A percentile compares a stretch with the other conserved stretches of the same genome.
Evolutionary conservation across 2,888 invertebrate genomes (phyloP).

Genomic region (Anorthoa munda): DNA sequence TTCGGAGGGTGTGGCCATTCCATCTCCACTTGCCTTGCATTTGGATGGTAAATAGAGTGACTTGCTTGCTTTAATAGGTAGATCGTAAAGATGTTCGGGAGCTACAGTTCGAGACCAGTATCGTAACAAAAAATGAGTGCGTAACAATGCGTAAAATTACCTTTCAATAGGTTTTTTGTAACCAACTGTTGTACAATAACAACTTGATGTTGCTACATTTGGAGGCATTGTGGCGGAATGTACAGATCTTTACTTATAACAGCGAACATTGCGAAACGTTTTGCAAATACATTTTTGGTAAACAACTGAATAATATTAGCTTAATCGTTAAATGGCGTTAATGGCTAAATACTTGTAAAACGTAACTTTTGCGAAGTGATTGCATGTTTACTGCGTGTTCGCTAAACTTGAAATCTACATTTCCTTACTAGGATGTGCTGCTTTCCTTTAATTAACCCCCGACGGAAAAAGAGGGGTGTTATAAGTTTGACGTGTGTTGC

Average conservation of each 20-base stretch:
- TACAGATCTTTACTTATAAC: constrained; percentile 5
- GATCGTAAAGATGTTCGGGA: background rate
- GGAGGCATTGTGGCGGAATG: background rate
- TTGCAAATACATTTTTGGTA: background rate
- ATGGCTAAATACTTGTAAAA: background rate
- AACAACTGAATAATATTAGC: constrained; percentile 2
- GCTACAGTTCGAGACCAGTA: background rate
- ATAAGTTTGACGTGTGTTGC: no score
- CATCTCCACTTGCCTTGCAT: no score
- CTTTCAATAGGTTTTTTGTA: constrained; percentile 4
- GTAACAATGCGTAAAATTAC: constrained; percentile 18
- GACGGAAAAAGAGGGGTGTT: no score
- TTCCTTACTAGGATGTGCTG: background rate
- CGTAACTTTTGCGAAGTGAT: background rate
- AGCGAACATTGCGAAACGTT: background rate
- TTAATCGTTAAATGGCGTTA: background rate
- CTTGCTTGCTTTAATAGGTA: no score
- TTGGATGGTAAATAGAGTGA: no score
- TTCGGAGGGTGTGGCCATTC: no score
- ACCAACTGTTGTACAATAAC: constrained; percentile 19
- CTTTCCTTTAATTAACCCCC: no score
- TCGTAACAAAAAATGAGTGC: constrained; percentile 1
- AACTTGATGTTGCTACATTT: constrained; percentile 25
- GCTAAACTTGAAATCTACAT: background rate
- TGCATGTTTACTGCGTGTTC: background rate